These are phyloP conservation scores for Xiphorhynchus elegans DNA, from an alignment of 2,113 vertebrate species.

Conservation along the genomic window DNA sequence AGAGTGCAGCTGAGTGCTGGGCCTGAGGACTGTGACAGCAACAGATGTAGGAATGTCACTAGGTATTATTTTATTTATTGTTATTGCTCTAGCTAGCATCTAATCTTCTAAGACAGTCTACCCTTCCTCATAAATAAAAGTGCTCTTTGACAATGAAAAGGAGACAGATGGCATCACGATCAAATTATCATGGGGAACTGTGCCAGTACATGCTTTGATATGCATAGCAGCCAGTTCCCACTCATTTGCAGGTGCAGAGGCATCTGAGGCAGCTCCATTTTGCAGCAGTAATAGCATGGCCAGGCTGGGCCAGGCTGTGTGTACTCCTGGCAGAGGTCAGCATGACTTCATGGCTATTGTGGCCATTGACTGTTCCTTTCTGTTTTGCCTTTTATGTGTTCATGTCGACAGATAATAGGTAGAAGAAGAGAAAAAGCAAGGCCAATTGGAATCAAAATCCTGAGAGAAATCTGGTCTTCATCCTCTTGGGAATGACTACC, in stretches of 20 bases:
- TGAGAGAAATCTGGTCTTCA: background rate
- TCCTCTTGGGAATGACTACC: background rate
- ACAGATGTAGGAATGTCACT: background rate
- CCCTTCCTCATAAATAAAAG: background rate
- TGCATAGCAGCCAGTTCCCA: background rate
- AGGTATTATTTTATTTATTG: background rate
- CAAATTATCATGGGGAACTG: background rate
- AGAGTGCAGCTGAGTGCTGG: background rate
- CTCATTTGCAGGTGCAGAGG: background rate
- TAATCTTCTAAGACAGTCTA: background rate
- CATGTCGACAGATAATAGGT: background rate
- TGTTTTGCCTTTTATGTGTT: background rate
- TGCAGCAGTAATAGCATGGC: background rate
- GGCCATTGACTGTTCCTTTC: background rate
- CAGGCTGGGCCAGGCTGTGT: background rate
- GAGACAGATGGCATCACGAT: background rate
- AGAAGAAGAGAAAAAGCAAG: background rate
- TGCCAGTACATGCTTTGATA: background rate
- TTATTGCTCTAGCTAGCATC: background rate
- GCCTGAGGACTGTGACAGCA: background rate
- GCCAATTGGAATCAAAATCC: background rate
- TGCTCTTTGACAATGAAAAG: background rate
- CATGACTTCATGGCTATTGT: fast-evolving
- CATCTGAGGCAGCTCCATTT: background rate
- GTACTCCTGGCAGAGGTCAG: background rate